Evolutionary conservation across 2,113 vertebrate genomes (phyloP).

Genomic region (Microcebus ravelobensis): DNA sequence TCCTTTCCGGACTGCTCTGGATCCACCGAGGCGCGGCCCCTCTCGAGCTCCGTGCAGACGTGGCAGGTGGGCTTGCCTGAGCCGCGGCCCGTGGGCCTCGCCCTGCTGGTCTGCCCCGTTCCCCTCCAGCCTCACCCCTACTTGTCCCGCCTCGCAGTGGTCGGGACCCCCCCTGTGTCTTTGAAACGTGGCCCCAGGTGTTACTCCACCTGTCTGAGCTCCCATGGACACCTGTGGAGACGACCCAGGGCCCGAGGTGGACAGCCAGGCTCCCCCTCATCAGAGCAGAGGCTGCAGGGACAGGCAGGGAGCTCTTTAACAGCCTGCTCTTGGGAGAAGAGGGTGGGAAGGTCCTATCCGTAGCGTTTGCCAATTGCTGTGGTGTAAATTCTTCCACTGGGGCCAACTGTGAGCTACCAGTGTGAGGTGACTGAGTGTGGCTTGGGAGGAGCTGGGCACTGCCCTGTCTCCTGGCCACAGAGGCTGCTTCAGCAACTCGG

Average conservation of each 20-base stretch:
- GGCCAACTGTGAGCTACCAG: accelerated
- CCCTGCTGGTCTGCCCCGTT: no score
- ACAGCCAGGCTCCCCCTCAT: not conserved
- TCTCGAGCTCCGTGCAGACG: accelerated
- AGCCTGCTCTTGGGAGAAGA: not conserved
- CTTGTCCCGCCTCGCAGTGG: accelerated
- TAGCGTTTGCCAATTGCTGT: accelerated
- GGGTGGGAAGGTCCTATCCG: accelerated
- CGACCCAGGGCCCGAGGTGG: accelerated
- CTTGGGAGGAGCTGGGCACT: accelerated
- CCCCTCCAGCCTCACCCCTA: not conserved
- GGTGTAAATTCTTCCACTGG: accelerated
- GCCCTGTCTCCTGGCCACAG: accelerated
- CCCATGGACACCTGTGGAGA: not conserved
- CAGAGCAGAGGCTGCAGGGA: accelerated
- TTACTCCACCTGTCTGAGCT: accelerated
- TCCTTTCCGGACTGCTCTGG: not conserved
- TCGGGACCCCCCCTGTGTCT: accelerated
- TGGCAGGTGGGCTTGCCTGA: not conserved
- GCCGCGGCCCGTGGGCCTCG: accelerated
- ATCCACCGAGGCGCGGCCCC: accelerated
- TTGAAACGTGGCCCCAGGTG: accelerated
- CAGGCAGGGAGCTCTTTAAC: not conserved
- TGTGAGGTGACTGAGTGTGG: accelerated
- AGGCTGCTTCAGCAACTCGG: not conserved